Evolutionary conservation across 1,140 invertebrate species (phyloP).

Genomic region (Microplitis mediator): DNA sequence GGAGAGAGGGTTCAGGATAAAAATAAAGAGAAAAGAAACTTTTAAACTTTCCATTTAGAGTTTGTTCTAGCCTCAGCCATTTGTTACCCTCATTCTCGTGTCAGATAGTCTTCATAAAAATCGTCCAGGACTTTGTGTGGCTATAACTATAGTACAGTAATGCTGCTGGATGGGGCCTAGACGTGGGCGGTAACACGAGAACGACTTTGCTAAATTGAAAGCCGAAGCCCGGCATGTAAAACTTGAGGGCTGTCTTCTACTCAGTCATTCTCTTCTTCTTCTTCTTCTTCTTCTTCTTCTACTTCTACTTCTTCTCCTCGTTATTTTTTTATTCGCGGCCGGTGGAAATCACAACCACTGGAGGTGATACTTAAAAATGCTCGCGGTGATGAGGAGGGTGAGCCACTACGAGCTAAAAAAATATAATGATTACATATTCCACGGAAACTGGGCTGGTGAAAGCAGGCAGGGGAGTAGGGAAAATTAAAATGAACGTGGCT

Average conservation of each 20-base stretch:
- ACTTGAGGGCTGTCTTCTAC: neutral
- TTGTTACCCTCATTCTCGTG: slow-evolving; percentile 20
- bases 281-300: neutral
- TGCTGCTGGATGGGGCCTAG: neutral
- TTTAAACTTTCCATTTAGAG: slow-evolving; percentile 22
- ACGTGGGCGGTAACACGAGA: slow-evolving; percentile 7
- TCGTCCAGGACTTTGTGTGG: slow-evolving; percentile 6
- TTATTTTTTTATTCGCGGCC: too few relatives aligned
- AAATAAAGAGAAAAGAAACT: neutral
- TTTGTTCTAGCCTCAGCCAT: slow-evolving; percentile 15
- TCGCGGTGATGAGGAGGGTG: too few relatives aligned
- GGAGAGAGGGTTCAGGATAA: too few relatives aligned
- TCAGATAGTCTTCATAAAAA: slow-evolving; percentile 23
- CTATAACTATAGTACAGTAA: neutral
- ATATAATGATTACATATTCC: too few relatives aligned
- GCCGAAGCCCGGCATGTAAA: slow-evolving; percentile 8
- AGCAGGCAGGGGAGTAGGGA: neutral
- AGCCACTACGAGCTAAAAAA: neutral
- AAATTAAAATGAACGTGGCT: slow-evolving; percentile 31
- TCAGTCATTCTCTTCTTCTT: neutral
- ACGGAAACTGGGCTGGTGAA: neutral
- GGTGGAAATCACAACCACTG: too few relatives aligned
- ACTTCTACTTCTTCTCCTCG: too few relatives aligned
- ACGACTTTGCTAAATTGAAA: slow-evolving; percentile 21
- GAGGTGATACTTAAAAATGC: too few relatives aligned